Evolutionary conservation across 2,888 invertebrate genomes (phyloP).

Genomic region (Drosophila mettleri): DNA sequence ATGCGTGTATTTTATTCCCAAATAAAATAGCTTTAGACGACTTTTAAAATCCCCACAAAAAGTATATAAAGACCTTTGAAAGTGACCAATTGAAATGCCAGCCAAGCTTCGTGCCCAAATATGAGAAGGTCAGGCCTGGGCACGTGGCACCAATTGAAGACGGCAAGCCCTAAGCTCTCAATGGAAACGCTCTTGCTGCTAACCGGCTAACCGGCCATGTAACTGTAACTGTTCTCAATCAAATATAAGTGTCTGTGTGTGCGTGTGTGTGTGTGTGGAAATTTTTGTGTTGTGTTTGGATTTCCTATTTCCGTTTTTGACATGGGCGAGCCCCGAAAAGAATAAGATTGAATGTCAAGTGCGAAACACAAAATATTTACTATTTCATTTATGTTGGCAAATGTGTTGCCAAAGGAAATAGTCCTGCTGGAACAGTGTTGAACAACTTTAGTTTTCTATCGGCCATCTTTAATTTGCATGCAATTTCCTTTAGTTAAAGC

Average conservation of each 20-base stretch:
- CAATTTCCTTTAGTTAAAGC: constrained; percentile 9
- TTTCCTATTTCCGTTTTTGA: constrained; percentile 43
- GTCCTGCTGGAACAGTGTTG: constrained; percentile 5
- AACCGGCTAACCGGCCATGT: constrained; percentile 27
- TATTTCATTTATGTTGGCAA: constrained; percentile 24
- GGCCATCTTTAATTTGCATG: constrained; percentile 3
- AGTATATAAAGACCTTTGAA: constrained; percentile 25
- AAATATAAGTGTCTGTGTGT: constrained; percentile 8
- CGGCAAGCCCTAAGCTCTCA: constrained; percentile 33
- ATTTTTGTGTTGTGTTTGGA: constrained; percentile 1
- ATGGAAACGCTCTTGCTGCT: constrained; percentile 42
- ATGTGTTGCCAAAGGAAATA: constrained; percentile 6
- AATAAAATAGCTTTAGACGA: constrained; percentile 56
- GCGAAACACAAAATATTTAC: constrained; percentile 41
- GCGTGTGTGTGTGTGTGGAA: constrained; percentile 2
- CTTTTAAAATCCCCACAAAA: constrained; percentile 18
- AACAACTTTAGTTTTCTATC: constrained; percentile 1
- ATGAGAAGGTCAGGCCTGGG: constrained; percentile 38
- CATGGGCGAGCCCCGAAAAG: constrained; percentile 20
- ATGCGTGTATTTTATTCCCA: constrained; percentile 61
- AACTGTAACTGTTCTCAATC: constrained; percentile 44
- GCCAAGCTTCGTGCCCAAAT: constrained; percentile 36
- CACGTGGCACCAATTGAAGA: constrained; percentile 50
- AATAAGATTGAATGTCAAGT: constrained; percentile 44
- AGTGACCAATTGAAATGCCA: constrained; percentile 58